Conservation (phyloP, 2,113 vertebrate species). For the Cercocebus atys region DNA sequence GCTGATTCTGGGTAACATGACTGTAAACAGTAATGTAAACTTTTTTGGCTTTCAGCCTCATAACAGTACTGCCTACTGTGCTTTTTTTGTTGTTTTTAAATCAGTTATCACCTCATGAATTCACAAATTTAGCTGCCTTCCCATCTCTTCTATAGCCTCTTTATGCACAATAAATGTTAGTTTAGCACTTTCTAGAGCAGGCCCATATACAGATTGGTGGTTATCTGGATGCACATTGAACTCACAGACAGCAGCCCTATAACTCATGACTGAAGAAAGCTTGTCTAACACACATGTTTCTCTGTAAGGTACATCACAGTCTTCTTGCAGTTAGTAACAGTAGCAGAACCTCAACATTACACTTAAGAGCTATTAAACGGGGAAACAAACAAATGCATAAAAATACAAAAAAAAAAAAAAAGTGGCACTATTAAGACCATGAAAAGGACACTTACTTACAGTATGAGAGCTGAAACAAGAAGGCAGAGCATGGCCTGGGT, state of each 20-base stretch:
- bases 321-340: neutral
- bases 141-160: neutral
- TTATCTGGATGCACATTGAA: neutral
- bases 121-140: neutral
- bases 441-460: neutral
- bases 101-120: neutral
- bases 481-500: neutral
- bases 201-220: no score
- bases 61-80: neutral
- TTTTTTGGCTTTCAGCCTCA: neutral
- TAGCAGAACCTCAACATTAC: neutral
- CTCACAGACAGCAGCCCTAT: neutral
- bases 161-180: neutral
- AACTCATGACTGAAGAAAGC: neutral
- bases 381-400: neutral
- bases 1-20: neutral
- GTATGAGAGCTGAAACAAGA: neutral
- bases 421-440: neutral
- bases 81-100: neutral
- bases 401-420: neutral
- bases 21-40: neutral
- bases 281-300: neutral
- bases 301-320: neutral
- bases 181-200: neutral
- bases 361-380: neutral